These are phyloP conservation scores for Macrotrachela quadricornifera DNA, from an alignment of 1,140 invertebrate species.

Conservation along the genomic window DNA sequence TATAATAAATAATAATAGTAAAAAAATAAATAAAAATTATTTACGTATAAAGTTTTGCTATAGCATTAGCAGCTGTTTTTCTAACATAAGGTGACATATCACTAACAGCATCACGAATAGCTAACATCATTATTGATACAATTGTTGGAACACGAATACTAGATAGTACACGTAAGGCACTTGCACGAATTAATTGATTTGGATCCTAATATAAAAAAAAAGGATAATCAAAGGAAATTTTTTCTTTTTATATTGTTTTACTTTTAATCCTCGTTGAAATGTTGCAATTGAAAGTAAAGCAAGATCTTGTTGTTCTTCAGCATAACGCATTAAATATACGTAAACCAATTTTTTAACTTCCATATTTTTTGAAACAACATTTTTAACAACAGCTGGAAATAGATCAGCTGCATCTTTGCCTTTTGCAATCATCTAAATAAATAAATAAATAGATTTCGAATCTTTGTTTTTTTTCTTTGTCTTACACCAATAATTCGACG, in stretches of 20 bases:
- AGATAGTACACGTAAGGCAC: slow-evolving; percentile 78
- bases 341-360: slow-evolving; percentile 97
- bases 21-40: background rate
- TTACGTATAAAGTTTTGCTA: slow-evolving; percentile 82
- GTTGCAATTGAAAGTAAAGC: slow-evolving; percentile 91
- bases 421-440: slow-evolving; percentile 71
- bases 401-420: slow-evolving; percentile 90
- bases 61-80: slow-evolving; percentile 93
- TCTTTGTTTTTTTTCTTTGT: too few species aligned
- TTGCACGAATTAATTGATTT: slow-evolving; percentile 88
- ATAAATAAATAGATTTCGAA: too few species aligned
- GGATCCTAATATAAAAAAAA: slow-evolving; percentile 46
- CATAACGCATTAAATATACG: slow-evolving; percentile 89
- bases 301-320: slow-evolving; percentile 93
- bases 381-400: slow-evolving; percentile 96
- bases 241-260: slow-evolving; percentile 15
- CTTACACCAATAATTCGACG: slow-evolving; percentile 71
- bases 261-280: slow-evolving; percentile 87
- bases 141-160: slow-evolving; percentile 92
- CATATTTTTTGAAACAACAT: slow-evolving; percentile 96
- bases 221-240: background rate
- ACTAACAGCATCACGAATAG: slow-evolving; percentile 78
- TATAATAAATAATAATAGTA: slow-evolving; percentile 8
- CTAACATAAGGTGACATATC: slow-evolving; percentile 98
- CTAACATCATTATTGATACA: slow-evolving; percentile 90